Base-by-base conservation (phyloP, 2,888 invertebrate genomes). In the Schrankia costaestrigalis region DNA sequence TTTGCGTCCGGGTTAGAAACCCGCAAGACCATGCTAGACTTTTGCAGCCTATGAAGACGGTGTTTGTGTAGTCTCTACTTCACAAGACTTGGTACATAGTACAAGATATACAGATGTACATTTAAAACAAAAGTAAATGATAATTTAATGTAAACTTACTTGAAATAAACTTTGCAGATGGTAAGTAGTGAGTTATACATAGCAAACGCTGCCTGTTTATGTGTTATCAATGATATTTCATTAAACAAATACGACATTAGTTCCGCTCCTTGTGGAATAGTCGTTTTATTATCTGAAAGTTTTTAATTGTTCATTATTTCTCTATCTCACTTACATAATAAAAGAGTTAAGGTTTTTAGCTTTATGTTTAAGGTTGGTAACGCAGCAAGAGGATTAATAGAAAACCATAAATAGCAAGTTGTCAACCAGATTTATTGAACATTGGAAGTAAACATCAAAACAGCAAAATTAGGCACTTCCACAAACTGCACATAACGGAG, bases 181-280 rank as follows among this genome's bases (percentile, higher is more conserved):
- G 87, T 78, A 38, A 89, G 81, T 3, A 91, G 60, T 1, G 89
- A 82, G 15, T 89, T 89, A 59, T 90, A 92, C 43, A 92, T 78
- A 0, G 90, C 89, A 13, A 83, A 67, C 1, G 90, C 85, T 0
- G 91, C 85, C 17, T 84, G 81, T 17, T 79, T 81, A 54, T 91
- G 90, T 0, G 90, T 90, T 12, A 91, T 79, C 45, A 87, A 72
- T 0, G 90, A 89, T 27, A 91, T 90, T 67, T 91, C 90, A 34
- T 90, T 87, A 61, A 92, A 93, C 35, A 93, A 75, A 59, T 91
- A 91, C 19, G 92, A 91, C 70, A 93, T 85, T 18, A 93, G 73
- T 14, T 90, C 90, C 0, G 90, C 90, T 1, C 92, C 92, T n/a
- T 63, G 56, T 0, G 84, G 82, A 6, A 87, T 54, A 3, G 67